Conservation (phyloP, 2,113 vertebrate species). For the Triplophysa dalaica region DNA sequence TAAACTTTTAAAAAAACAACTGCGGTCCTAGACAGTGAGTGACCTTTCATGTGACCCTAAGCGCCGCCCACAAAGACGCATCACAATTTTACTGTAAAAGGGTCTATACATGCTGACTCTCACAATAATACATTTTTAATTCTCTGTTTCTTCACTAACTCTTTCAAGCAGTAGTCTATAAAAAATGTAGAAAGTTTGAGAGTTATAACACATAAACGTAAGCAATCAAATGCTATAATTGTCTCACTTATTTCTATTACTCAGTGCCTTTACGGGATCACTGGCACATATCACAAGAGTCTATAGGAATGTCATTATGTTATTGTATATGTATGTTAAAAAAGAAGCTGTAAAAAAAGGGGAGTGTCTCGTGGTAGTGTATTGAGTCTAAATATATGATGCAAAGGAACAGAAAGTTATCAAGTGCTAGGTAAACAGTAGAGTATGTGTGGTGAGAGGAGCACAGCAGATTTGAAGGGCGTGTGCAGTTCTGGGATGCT, state of each 20-base stretch:
- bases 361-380: neutral
- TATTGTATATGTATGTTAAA: neutral
- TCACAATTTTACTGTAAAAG: too few species aligned
- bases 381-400: constrained; percentile 12
- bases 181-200: too few species aligned
- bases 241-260: neutral
- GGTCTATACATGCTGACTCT: too few species aligned
- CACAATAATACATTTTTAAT: too few species aligned
- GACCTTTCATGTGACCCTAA: too few species aligned
- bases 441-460: constrained; percentile 37
- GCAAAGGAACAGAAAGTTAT: constrained; percentile 13
- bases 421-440: constrained; percentile 9
- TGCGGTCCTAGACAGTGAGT: too few species aligned
- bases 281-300: neutral
- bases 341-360: neutral
- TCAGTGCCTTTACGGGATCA: neutral
- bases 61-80: too few species aligned
- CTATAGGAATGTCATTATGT: constrained; percentile 7
- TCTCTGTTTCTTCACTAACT: too few species aligned
- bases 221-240: too few species aligned
- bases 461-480: constrained; percentile 27
- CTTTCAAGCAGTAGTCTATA: too few species aligned
- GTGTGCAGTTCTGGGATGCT: constrained; percentile 52
- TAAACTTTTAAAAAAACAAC: too few species aligned
- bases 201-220: neutral